These are phyloP conservation scores for Lagopus muta DNA, from an alignment of 2,113 vertebrate genomes.

Conservation along the genomic window DNA sequence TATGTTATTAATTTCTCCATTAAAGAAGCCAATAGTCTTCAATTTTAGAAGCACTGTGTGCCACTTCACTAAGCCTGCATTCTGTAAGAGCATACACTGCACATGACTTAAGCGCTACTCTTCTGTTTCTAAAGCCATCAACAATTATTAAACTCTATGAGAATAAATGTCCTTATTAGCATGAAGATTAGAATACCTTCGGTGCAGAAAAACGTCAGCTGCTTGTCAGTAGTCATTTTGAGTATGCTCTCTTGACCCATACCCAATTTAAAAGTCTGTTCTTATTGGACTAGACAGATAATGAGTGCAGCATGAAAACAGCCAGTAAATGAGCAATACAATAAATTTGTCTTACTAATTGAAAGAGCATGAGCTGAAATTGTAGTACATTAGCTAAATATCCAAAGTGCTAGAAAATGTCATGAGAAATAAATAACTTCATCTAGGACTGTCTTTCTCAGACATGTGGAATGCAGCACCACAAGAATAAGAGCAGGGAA, in stretches of 20 bases:
- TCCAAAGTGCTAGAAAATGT: slow-evolving; percentile 31
- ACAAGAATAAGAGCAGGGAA: not conserved
- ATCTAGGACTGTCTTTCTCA: not conserved
- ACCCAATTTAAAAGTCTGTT: slow-evolving; percentile 53
- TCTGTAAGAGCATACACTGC: not conserved
- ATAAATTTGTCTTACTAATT: slow-evolving; percentile 62
- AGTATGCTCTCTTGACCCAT: slow-evolving; percentile 48
- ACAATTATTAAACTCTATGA: slow-evolving; percentile 44
- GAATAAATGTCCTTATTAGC: slow-evolving; percentile 53
- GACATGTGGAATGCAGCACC: not conserved
- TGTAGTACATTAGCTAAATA: slow-evolving; percentile 44
- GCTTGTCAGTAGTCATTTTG: slow-evolving; percentile 58
- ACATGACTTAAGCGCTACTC: not conserved
- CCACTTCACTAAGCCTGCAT: not conserved
- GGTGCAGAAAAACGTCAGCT: slow-evolving; percentile 46
- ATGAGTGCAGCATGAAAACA: slow-evolving; percentile 40
- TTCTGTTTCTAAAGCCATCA: slow-evolving; percentile 50
- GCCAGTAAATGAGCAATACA: slow-evolving; percentile 52
- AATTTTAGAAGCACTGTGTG: not conserved
- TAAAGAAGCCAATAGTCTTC: not conserved
- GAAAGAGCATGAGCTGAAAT: slow-evolving; percentile 61
- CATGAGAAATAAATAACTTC: slow-evolving; percentile 55
- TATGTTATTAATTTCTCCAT: not conserved
- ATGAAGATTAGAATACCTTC: slow-evolving; percentile 55
- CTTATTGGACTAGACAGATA: slow-evolving; percentile 24